phyloP scores from a whole-genome alignment of 2,797 vertebrate genomes.

The Semaprochilodus insignis region DNA sequence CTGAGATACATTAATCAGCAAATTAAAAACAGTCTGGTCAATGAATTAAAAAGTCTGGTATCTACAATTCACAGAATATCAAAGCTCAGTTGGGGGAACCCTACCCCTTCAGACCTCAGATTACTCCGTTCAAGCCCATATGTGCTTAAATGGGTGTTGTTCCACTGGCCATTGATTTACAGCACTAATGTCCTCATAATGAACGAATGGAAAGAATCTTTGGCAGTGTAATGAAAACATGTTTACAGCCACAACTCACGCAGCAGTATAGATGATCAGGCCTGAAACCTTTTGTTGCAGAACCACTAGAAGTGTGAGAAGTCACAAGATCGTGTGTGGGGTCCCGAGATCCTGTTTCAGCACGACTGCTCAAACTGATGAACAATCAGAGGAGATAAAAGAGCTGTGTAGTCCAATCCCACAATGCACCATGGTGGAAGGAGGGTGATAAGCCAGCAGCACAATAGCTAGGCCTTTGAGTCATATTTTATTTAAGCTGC shows the following conservation, averaged over 20 bases:
- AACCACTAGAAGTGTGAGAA: slow-evolving; percentile 25
- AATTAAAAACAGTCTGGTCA: background rate
- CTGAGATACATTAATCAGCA: background rate
- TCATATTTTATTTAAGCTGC: slow-evolving; percentile 49
- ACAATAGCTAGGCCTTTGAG: slow-evolving; percentile 32
- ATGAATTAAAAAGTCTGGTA: slow-evolving; percentile 26
- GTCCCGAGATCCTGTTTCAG: slow-evolving; percentile 39
- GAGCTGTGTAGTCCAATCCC: slow-evolving; percentile 25
- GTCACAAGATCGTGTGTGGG: slow-evolving; percentile 28
- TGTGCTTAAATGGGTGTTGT: slow-evolving; percentile 33
- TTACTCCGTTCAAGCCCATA: slow-evolving; percentile 28
- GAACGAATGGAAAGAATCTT: slow-evolving; percentile 38
- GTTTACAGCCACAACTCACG: slow-evolving; percentile 30
- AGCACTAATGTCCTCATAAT: slow-evolving; percentile 21
- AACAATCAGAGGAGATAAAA: slow-evolving; percentile 7
- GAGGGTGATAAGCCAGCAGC: slow-evolving; percentile 15
- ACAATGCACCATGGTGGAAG: background rate
- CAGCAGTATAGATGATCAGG: slow-evolving; percentile 1
- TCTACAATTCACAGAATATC: slow-evolving; percentile 23
- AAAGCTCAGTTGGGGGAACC: background rate
- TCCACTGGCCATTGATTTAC: slow-evolving; percentile 17
- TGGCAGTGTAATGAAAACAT: slow-evolving; percentile 18
- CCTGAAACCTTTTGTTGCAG: slow-evolving; percentile 26
- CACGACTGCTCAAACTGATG: background rate
- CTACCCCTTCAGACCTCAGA: slow-evolving; percentile 10